Percentiles rank a stretch among this genome's conserved stretches.
Evolutionary conservation across 2,888 invertebrate species (phyloP).

Genomic region (Leistus spinibarbis): DNA sequence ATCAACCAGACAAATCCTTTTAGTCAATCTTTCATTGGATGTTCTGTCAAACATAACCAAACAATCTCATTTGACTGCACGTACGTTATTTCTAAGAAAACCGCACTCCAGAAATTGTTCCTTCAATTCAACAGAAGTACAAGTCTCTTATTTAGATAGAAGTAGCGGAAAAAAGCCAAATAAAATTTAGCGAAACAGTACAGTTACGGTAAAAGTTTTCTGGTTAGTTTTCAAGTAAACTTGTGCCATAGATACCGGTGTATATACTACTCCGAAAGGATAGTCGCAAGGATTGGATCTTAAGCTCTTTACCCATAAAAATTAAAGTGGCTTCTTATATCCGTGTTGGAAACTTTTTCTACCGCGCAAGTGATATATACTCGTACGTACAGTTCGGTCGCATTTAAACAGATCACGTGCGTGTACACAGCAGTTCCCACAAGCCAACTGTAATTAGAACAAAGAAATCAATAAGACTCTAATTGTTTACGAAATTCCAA

Average conservation of each 20-base stretch:
- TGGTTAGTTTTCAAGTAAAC: background rate
- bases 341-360: background rate
- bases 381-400: background rate
- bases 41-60: no score
- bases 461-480: conserved; percentile 39
- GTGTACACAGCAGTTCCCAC: conserved; percentile 15
- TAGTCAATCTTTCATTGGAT: no score
- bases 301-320: conserved; percentile 27
- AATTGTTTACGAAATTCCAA: conserved; percentile 39
- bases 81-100: no score
- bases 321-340: conserved; percentile 29
- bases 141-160: background rate
- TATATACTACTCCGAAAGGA: background rate
- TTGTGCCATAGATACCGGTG: background rate
- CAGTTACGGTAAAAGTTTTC: background rate
- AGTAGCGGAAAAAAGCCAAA: background rate
- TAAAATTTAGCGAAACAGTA: background rate
- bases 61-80: no score
- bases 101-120: no score
- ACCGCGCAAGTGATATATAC: background rate
- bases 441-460: conserved; percentile 35
- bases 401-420: conserved; percentile 33
- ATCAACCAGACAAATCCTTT: no score
- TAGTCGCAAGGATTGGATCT: conserved; percentile 7
- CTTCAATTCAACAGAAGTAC: no score